Evolutionary conservation across 1,140 invertebrate species (phyloP).

Genomic region (Delia radicum): DNA sequence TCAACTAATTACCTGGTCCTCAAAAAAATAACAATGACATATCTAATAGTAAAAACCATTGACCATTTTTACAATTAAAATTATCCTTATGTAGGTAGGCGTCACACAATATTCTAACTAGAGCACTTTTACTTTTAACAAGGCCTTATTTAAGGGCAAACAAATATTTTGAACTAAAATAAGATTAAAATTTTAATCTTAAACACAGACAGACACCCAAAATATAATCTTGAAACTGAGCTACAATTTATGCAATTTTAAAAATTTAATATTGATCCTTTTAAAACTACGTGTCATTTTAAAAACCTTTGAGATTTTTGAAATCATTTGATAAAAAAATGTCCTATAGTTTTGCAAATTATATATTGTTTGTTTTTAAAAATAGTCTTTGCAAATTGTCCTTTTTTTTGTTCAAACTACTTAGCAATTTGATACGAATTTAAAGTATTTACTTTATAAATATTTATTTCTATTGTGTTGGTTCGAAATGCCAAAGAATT

Average conservation of each 20-base stretch:
- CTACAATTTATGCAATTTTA: not conserved
- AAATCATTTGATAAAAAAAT: not conserved
- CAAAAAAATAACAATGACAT: no score
- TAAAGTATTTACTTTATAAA: not conserved
- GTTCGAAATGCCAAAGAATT: not conserved
- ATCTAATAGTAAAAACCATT: no score
- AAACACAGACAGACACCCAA: no score
- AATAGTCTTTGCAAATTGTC: constrained; percentile 6
- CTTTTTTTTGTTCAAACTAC: not conserved
- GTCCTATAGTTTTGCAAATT: not conserved
- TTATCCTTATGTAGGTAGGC: no score
- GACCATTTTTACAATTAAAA: no score
- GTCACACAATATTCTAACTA: no score
- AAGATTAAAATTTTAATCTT: not conserved
- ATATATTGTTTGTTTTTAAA: not conserved
- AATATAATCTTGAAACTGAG: no score
- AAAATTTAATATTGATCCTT: not conserved
- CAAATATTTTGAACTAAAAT: not conserved
- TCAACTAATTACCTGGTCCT: no score
- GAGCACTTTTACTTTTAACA: not conserved
- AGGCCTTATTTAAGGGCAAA: not conserved
- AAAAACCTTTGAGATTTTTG: not conserved
- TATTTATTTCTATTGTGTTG: not conserved
- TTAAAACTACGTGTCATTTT: not conserved
- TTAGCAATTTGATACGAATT: constrained; percentile 1